phyloP scores from a whole-genome alignment of 1,140 invertebrate genomes.

The Pachypeltis micranthus region DNA sequence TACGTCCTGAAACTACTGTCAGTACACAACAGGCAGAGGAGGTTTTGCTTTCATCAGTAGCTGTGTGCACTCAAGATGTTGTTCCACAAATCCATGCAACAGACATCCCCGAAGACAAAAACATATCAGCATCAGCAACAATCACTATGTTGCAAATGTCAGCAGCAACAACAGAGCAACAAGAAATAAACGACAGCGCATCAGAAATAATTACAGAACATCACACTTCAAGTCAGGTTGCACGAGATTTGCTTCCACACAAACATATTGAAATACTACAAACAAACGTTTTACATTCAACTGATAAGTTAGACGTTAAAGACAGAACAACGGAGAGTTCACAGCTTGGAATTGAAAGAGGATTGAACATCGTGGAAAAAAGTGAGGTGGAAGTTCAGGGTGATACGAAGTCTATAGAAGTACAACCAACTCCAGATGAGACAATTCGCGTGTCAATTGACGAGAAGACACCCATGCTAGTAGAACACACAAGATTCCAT shows the following conservation, averaged over 20 bases:
- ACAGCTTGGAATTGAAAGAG: too few species aligned
- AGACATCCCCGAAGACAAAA: neutral
- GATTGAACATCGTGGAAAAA: too few species aligned
- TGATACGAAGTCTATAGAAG: too few species aligned
- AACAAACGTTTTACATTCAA: neutral
- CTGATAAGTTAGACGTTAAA: too few species aligned
- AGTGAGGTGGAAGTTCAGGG: too few species aligned
- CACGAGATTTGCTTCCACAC: neutral
- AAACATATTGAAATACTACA: neutral
- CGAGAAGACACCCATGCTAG: neutral
- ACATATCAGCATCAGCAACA: neutral
- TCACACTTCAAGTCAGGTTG: neutral
- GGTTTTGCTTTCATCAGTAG: neutral
- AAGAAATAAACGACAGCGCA: neutral
- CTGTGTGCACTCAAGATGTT: neutral
- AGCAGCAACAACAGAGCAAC: neutral
- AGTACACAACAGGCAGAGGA: too few species aligned
- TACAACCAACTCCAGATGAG: neutral
- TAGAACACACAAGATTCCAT: neutral
- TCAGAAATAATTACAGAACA: neutral
- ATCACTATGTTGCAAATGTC: neutral
- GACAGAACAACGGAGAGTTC: too few species aligned
- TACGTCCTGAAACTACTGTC: too few species aligned
- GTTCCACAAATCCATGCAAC: neutral
- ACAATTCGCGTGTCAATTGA: neutral